A percentile compares a stretch with the other conserved stretches of the same genome.
Conservation (phyloP, 2,888 invertebrate genomes). For the Synanthedon formicaeformis region DNA sequence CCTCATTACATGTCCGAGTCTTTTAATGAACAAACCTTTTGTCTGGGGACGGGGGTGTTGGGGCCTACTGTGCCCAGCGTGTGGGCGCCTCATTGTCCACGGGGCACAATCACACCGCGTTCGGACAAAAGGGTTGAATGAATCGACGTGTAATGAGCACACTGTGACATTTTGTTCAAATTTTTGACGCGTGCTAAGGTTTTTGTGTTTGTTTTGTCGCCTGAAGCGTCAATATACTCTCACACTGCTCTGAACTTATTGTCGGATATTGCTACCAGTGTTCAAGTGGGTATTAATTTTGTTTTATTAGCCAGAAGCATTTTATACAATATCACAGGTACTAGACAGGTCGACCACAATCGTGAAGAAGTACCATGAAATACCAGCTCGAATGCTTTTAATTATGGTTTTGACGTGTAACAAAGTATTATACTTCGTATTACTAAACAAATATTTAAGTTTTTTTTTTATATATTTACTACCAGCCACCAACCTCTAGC, state of each 20-base stretch:
- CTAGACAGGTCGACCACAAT: no score
- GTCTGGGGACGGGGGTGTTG: slow-evolving; percentile 21
- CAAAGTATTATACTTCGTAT: no score
- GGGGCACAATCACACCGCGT: slow-evolving; percentile 11
- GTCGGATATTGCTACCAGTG: no score
- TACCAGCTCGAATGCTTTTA: no score
- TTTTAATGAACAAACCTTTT: slow-evolving; percentile 19
- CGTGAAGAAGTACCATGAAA: no score
- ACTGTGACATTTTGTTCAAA: slow-evolving; percentile 23
- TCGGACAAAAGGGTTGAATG: slow-evolving; percentile 21
- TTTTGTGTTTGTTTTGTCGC: slow-evolving; percentile 17
- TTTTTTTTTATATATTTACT: no score
- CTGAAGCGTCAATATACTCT: slow-evolving; percentile 8
- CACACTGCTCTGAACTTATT: background rate
- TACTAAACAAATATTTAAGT: no score
- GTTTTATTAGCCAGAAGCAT: no score
- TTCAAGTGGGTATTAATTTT: no score
- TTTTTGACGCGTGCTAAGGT: slow-evolving; percentile 30
- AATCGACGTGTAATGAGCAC: slow-evolving; percentile 49
- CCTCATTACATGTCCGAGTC: slow-evolving; percentile 5
- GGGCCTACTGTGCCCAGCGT: slow-evolving; percentile 15
- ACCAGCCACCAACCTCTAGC: no score
- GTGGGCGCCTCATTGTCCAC: slow-evolving; percentile 34
- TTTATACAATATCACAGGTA: no score
- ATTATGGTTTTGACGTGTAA: no score